phyloP scores from a whole-genome alignment of 1,140 invertebrate genomes.

The Chironomus striatipennis region DNA sequence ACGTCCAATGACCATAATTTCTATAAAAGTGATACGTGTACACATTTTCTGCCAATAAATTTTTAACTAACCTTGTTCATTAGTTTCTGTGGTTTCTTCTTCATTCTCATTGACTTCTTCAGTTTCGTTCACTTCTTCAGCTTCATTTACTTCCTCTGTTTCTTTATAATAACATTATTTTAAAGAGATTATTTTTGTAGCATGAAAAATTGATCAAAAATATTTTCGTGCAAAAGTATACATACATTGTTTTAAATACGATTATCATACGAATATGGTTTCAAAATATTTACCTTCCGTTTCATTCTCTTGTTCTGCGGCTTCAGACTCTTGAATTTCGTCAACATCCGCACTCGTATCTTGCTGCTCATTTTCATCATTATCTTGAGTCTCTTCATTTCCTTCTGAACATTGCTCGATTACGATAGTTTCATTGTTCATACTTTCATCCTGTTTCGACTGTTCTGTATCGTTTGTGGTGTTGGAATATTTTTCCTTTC shows the following conservation, averaged over 20 bases:
- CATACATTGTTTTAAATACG: background rate
- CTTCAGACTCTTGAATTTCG: conserved; percentile 15
- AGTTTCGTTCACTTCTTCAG: too few relatives aligned
- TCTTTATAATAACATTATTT: too few relatives aligned
- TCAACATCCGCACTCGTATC: conserved; percentile 21
- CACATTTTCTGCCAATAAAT: too few relatives aligned
- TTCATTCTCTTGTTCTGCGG: background rate
- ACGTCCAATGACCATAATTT: too few relatives aligned
- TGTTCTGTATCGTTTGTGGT: background rate
- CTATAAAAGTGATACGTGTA: too few relatives aligned
- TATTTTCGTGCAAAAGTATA: background rate
- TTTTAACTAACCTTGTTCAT: too few relatives aligned
- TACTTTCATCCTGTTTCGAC: background rate
- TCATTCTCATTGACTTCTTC: too few relatives aligned
- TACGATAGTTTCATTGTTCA: background rate
- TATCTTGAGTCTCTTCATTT: background rate
- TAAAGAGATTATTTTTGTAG: too few relatives aligned
- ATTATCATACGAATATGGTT: background rate
- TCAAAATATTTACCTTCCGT: background rate
- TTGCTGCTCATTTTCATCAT: conserved; percentile 8
- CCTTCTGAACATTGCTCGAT: conserved; percentile 4
- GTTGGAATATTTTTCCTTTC: conserved; percentile 51
- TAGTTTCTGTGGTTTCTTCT: too few relatives aligned
- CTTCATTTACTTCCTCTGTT: too few relatives aligned
- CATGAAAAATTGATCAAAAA: too few relatives aligned